Evolutionary conservation across 2,888 invertebrate species (phyloP), one percentile per base, ranked within the genome.

Genomic region (Sussaba pulchella): DNA sequence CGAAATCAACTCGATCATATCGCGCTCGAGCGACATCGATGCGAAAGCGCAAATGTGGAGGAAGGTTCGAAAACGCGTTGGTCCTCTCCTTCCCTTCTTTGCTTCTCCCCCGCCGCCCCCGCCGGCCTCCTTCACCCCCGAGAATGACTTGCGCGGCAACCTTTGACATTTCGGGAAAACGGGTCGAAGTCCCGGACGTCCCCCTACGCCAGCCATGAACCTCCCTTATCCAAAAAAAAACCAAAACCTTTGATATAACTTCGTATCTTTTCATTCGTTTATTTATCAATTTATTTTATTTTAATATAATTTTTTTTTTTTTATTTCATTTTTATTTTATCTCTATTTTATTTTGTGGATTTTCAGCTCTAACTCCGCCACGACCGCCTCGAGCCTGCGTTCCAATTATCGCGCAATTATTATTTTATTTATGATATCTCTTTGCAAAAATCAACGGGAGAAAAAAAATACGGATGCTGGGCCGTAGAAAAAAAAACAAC

Each of bases 131-230:
- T n/a, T n/a, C n/a, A n/a, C n/a, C n/a, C 57, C 75, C 79, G 78
- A 76, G 81, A 70, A 78, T 78, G 87, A 78, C 87, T 87, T 90
- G 90, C 89, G 89, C 90, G 85, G 83, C 84, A 87, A 89, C 90
- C 90, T 89, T 89, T 90, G 89, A 89, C 89, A 90, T 90, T 90
- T 90, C 84, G 76, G 83, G 84, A 85, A 85, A 75, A 85, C 87
- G 87, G 88, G 87, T 89, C 88, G 86, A 89, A 89, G 85, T 84
- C 79, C 81, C 78, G 50, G 74, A 39, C 19, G 54, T 36, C 67
- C 41, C 64, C 41, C 66, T 59, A 52, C 50, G 24, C 47, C 69
- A 21, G 12, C 50, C 14, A 61, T 59, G 31, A 50, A 21, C 41
- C 64, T 17, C 24, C n/a, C 21, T 4, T 21, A n/a, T 26, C 64